Base-by-base conservation (phyloP, 2,113 vertebrate species). In the Crocuta crocuta region DNA sequence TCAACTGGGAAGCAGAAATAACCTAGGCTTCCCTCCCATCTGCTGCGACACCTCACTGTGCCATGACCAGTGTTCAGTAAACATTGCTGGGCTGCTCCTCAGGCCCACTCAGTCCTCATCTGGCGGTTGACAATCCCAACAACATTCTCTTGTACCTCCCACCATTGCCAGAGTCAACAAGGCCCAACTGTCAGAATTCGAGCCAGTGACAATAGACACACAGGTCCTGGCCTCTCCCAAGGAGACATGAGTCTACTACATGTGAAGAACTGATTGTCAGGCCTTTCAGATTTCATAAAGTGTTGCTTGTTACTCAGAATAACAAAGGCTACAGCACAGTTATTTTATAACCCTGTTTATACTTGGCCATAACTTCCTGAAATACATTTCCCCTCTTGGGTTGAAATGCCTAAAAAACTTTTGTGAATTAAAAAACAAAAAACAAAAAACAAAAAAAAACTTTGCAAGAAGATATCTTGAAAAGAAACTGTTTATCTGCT, bases 331-430 rank as follows among this genome's bases (percentile, higher is more conserved):
- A 70, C 26, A 89, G 66, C 53, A 92, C 79, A 55, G 53, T 43
- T 89, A 55, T 79, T 95, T 97, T 86, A 87, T 55, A 97, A 58
- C 33, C 26, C 61, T 91, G 58, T 2, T 83, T 89, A n/a, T 90
- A 88, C 35, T 84, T 85, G 68, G 91, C 10, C 35, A 39, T 86
- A 86, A 95, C 85, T 91, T 97, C 91, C 93, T 94, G 70, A 96
- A 97, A 78, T 19, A 76, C 45, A 96, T 83, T 96, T 86, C 48
- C 55, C 50, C 23, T n/a, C 28, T 24, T 31, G 82, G 80, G 45
- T 5, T 94, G 26, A 89, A 96, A 97, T 68, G 53, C 53, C 92
- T 92, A 93, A 94, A 95, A 89, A 86, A 89, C 11, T 92, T 96
- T 26, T 12, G 31, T 81, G 24, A 96, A 80, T 93, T 85, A 26